Evolutionary conservation across 2,113 vertebrate species (phyloP).

Genomic region (Galeopterus variegatus): DNA sequence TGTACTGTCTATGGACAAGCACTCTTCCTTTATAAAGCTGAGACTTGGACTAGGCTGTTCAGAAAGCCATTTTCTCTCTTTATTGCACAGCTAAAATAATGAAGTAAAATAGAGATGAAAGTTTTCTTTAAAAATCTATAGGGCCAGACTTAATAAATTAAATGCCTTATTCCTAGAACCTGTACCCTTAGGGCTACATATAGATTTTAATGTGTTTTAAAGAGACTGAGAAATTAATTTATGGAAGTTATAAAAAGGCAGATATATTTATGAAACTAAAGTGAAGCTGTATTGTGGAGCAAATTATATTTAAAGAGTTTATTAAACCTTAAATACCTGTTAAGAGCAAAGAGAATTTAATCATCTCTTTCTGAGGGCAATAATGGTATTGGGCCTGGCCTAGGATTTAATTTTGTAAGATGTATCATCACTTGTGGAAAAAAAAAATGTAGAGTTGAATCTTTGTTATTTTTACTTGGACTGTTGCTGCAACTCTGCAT

Average conservation of each 20-base stretch:
- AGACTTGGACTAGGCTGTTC: slow-evolving; percentile 83
- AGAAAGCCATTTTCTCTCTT: slow-evolving; percentile 86
- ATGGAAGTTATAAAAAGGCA: slow-evolving; percentile 84
- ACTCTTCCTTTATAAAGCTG: slow-evolving; percentile 84
- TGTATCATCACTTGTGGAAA: slow-evolving; percentile 93
- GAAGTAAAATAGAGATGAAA: slow-evolving; percentile 85
- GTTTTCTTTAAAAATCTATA: slow-evolving; percentile 88
- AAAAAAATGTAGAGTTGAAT: slow-evolving; percentile 92
- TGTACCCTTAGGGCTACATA: slow-evolving; percentile 86
- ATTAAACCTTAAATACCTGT: slow-evolving; percentile 86
- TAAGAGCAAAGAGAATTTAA: slow-evolving; percentile 78
- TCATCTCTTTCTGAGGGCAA: slow-evolving; percentile 90
- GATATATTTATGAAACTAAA: slow-evolving; percentile 90
- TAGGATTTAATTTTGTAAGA: slow-evolving; percentile 95
- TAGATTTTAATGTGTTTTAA: slow-evolving; percentile 85
- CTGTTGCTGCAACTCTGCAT: slow-evolving; percentile 92
- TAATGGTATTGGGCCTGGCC: slow-evolving; percentile 92
- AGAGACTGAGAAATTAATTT: slow-evolving; percentile 83
- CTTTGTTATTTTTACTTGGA: slow-evolving; percentile 94
- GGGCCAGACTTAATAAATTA: slow-evolving; percentile 91
- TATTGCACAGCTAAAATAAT: slow-evolving; percentile 86
- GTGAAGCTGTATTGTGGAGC: slow-evolving; percentile 85
- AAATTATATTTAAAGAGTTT: slow-evolving; percentile 86
- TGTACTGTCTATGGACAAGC: slow-evolving; percentile 86
- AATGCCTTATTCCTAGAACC: slow-evolving; percentile 92